Base-by-base conservation (phyloP, 2,888 invertebrate species). In the Tyria jacobaeae region DNA sequence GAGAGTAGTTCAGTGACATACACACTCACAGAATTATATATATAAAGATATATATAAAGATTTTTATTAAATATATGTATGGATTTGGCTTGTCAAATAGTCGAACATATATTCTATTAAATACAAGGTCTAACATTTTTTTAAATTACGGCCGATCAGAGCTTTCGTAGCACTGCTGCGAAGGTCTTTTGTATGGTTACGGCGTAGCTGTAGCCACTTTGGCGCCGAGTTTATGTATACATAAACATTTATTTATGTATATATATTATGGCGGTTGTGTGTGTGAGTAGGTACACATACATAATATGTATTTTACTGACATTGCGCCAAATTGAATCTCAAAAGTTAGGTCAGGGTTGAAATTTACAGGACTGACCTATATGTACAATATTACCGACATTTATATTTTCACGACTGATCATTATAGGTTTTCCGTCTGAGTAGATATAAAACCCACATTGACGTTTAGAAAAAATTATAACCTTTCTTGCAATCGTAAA, bases 121-220 rank as follows among this genome's bases (percentile, higher is more conserved):
- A 31, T 15, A 55, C 54, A 7, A 1, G 25, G 35, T 15, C 17
- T 49, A n/a, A 49, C 1, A n/a, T 9, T 12, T 14, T 25, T 49
- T 15, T 17, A 12, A 39, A 41, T 7, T 9, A 25, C 1, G 15
- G 2, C 3, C 5, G 9, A 35, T 7, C 34, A 44, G 54, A 54
- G 49, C 49, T 31, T 37, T 31, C 59, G 62, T 67, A 69, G 64
- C 52, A 24, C 31, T 17, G 62, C 72, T 75, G 68, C 76, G 64
- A 68, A 57, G 58, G 57, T 65, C 66, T 59, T 72, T 64, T 68
- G 63, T 53, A 61, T 61, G 21, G 53, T 63, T 74, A 73, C 75
- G 75, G 7, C 72, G 80, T 77, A 75, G 75, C 41, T 73, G 55
- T 52, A 48, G 37, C n/a, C n/a, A n/a, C n/a, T n/a, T n/a, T 47